Percentiles rank a stretch among this genome's conserved stretches.
Evolutionary conservation across 2,113 vertebrate genomes (phyloP).

Genomic region (Myrmecobius fasciatus): DNA sequence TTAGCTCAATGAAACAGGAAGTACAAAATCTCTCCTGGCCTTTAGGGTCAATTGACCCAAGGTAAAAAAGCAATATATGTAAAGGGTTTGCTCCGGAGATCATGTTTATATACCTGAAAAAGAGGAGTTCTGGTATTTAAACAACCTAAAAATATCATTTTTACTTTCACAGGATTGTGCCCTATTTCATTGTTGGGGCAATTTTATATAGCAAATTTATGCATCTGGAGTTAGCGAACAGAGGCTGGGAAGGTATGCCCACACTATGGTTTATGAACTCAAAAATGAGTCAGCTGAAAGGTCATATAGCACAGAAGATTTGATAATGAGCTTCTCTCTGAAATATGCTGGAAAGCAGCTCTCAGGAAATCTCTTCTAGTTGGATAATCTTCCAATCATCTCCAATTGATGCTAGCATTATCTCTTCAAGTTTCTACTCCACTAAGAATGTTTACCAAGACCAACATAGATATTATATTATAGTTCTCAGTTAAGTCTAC

Average conservation of each 20-base stretch:
- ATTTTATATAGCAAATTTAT: background rate
- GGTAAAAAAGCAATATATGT: background rate
- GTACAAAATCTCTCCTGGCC: background rate
- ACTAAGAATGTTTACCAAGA: background rate
- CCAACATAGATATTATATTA: background rate
- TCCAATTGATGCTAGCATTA: background rate
- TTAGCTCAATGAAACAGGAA: background rate
- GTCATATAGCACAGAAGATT: background rate
- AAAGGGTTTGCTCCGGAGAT: background rate
- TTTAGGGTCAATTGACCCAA: background rate
- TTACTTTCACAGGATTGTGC: background rate
- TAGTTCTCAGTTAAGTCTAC: background rate
- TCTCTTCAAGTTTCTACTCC: background rate
- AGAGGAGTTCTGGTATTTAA: background rate
- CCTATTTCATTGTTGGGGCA: background rate
- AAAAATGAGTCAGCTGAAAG: background rate
- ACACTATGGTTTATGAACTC: background rate
- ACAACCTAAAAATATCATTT: background rate
- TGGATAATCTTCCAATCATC: background rate
- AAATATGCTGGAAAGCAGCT: background rate
- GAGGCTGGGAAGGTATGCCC: background rate
- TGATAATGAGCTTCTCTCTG: background rate
- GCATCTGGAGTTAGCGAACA: background rate
- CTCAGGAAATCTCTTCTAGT: background rate
- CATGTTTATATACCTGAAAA: background rate